Percentiles rank a stretch among this genome's conserved stretches.
Evolutionary conservation across 2,113 vertebrate species (phyloP).

Genomic region (Taxidea taxus): DNA sequence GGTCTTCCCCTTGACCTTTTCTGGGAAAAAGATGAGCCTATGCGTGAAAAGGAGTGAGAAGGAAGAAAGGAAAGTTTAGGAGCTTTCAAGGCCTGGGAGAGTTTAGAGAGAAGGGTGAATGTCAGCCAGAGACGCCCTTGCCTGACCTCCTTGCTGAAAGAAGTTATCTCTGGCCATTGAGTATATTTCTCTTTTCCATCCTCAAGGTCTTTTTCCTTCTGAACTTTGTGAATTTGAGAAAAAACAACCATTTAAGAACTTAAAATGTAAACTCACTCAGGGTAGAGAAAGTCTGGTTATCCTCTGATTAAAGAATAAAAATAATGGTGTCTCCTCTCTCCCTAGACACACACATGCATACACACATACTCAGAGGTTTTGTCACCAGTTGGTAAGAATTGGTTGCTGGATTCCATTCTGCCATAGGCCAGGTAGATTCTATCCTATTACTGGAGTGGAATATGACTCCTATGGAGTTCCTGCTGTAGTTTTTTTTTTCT

Average conservation of each 20-base stretch:
- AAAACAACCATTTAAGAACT: neutral
- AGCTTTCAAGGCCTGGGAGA: neutral
- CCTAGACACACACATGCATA: neutral
- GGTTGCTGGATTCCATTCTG: neutral
- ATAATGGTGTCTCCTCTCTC: neutral
- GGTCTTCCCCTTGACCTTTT: neutral
- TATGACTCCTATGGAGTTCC: neutral
- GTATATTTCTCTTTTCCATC: neutral
- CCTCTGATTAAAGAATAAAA: slow-evolving; percentile 46
- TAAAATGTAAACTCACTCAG: neutral
- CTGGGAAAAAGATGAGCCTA: neutral
- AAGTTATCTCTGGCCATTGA: neutral
- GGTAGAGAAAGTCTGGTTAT: neutral
- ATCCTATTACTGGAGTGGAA: neutral
- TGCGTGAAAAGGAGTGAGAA: neutral
- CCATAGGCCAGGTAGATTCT: neutral
- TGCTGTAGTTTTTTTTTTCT: neutral
- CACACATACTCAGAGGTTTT: neutral
- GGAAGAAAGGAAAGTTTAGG: neutral
- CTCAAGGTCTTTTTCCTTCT: neutral
- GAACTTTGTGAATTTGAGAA: neutral
- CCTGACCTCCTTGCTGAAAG: neutral
- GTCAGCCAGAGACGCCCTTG: neutral
- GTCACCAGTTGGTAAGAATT: neutral
- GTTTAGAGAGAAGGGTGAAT: neutral